Evolutionary conservation across 2,888 invertebrate species (phyloP), one percentile per base, ranked within the genome.

Genomic region (Pyrochroa serraticornis): DNA sequence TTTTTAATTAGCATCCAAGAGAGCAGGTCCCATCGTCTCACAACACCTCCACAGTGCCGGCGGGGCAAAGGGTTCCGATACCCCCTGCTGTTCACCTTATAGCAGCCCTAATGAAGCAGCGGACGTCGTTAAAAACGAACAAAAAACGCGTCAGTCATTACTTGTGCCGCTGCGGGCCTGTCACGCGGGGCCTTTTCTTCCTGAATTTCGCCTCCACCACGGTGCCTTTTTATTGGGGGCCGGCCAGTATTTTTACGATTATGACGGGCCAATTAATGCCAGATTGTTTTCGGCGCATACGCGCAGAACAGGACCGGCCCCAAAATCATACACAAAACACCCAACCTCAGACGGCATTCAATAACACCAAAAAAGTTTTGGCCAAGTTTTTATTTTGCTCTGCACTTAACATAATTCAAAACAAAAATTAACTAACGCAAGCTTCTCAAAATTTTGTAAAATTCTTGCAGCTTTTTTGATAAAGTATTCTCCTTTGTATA

Each of bases 31-130:
- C 22, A 22, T 22, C 22, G 22, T 5, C 22, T 2, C 22, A 65
- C 63, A 66, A 65, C 68, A 65, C 68, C 66, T 65, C 65, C 68
- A 62, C 63, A 58, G 59, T 60, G 61, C 53, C 53, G 43, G 59
- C 57, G 60, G 57, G 64, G 62, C 63, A 65, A 65, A 64, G 63
- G 48, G 55, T 48, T 46, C 42, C 55, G 55, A 53, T 49, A 53
- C 49, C 49, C 58, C 58, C 58, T 49, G 58, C 58, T 58, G 58
- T 34, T 37, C 41, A 48, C 43, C 58, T 58, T 53, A 58, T 58
- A 53, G 58, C 67, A 64, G 63, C 65, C 69, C 75, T 76, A 76
- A 76, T 76, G 76, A 75, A 75, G 72, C 69, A 70, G 71, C 67
- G 66, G 67, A 64, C 62, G 68, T 63, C 68, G 70, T 69, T 70